Evolutionary conservation across 2,888 invertebrate species (phyloP).

Genomic region (Hypena proboscidalis): DNA sequence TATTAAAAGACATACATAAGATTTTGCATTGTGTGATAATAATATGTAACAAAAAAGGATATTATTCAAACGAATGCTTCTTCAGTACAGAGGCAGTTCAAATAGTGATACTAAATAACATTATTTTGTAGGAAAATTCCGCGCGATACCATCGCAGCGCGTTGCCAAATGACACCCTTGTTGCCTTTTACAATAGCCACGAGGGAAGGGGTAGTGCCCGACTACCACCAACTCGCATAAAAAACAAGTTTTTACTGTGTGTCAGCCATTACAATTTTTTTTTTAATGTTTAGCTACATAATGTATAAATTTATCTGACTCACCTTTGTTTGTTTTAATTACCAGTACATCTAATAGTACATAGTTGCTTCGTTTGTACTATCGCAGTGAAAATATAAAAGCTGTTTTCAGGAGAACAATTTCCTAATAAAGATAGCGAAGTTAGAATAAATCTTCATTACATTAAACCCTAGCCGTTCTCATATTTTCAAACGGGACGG

Average conservation of each 20-base stretch:
- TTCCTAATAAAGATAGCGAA: constrained; percentile 57
- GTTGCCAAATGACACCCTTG: constrained; percentile 82
- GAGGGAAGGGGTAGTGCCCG: constrained; percentile 38
- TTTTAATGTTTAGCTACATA: constrained; percentile 18
- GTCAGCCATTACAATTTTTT: constrained; percentile 25
- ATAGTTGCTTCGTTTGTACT: constrained; percentile 16
- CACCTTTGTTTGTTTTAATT: not conserved
- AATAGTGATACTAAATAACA: constrained; percentile 78
- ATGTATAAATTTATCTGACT: not conserved
- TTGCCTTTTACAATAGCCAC: constrained; percentile 73
- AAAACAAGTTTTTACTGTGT: constrained; percentile 32
- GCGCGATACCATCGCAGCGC: constrained; percentile 73
- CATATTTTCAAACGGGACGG: constrained; percentile 72
- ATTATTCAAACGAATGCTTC: constrained; percentile 52
- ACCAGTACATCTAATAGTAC: constrained; percentile 6
- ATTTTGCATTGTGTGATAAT: too few species aligned
- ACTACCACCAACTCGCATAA: constrained; percentile 37
- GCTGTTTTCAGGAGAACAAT: constrained; percentile 48
- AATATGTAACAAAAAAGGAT: too few species aligned
- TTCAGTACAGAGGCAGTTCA: constrained; percentile 53
- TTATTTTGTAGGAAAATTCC: constrained; percentile 76
- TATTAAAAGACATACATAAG: too few species aligned
- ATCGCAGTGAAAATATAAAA: constrained; percentile 36
- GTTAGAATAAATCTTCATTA: constrained; percentile 79
- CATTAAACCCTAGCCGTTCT: constrained; percentile 64